Percentiles rank a stretch among this genome's conserved stretches.
Conservation (phyloP, 2,797 vertebrate genomes). For the Paramormyrops hopkinsi region DNA sequence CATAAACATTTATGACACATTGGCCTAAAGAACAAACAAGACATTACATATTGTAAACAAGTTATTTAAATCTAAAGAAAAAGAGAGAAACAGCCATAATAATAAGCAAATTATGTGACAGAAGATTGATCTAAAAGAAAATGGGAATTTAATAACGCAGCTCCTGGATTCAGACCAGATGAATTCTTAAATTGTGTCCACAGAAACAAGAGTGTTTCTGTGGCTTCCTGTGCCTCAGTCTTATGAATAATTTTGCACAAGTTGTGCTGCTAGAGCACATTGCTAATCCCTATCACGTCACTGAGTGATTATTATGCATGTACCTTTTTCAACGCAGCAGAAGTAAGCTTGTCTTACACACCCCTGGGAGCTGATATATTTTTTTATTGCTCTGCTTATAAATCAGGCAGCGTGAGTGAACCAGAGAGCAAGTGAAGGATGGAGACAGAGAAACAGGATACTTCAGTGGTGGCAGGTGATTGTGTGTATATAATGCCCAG, state of each 20-base stretch:
- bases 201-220: slow-evolving; percentile 14
- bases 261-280: slow-evolving; percentile 25
- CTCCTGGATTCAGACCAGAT: neutral
- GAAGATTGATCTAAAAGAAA: neutral
- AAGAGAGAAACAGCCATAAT: neutral
- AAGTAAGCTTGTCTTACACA: slow-evolving; percentile 25
- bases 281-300: slow-evolving; percentile 25
- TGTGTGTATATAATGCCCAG: neutral
- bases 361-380: slow-evolving; percentile 24
- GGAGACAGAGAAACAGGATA: neutral
- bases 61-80: neutral
- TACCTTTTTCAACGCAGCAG: slow-evolving; percentile 21
- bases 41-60: neutral
- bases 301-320: slow-evolving; percentile 25
- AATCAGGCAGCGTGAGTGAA: neutral
- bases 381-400: slow-evolving; percentile 16
- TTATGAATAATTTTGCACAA: slow-evolving; percentile 40
- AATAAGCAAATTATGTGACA: neutral
- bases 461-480: neutral
- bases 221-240: slow-evolving; percentile 8
- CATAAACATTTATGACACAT: slow-evolving; percentile 1
- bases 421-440: neutral
- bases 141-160: neutral
- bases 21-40: neutral
- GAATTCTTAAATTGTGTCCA: slow-evolving; percentile 4